Conservation (phyloP, 2,113 vertebrate genomes). For the Scytalopus superciliaris region DNA sequence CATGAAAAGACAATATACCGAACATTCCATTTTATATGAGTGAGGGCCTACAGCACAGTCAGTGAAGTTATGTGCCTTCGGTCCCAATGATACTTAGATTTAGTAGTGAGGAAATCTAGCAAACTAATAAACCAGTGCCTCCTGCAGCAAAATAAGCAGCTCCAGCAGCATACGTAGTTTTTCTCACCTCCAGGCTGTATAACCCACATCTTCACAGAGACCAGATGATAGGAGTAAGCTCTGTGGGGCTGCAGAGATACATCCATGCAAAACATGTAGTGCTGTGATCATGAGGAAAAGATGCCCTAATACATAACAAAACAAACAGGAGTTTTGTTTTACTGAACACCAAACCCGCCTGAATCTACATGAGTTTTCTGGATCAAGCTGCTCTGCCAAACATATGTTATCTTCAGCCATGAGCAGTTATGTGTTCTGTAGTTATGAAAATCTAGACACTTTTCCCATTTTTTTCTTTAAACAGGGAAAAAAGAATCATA, state of each 20-base stretch:
- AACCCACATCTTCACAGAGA: not conserved
- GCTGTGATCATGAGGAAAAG: not conserved
- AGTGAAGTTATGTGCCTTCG: not conserved
- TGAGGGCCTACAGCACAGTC: not conserved
- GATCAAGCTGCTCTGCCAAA: not conserved
- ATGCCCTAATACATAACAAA: not conserved
- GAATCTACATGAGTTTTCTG: not conserved
- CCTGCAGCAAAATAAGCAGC: conserved; percentile 16
- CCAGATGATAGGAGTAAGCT: conserved; percentile 41
- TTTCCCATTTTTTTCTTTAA: not conserved
- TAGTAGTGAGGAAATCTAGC: not conserved
- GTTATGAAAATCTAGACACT: not conserved
- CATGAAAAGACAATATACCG: not conserved
- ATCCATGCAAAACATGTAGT: not conserved
- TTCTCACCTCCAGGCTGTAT: conserved; percentile 5
- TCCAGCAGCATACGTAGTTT: conserved; percentile 26
- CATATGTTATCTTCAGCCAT: rapidly evolving
- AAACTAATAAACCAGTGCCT: not conserved
- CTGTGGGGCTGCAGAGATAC: not conserved
- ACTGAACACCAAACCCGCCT: not conserved
- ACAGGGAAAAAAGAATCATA: not conserved
- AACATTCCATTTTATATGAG: not conserved
- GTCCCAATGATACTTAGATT: not conserved
- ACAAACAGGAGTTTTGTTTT: not conserved
- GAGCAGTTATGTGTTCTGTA: not conserved